A percentile compares a stretch with the other conserved stretches of the same genome.
Evolutionary conservation across 2,797 vertebrate species (phyloP).

Genomic region (Crocidura indochinensis): DNA sequence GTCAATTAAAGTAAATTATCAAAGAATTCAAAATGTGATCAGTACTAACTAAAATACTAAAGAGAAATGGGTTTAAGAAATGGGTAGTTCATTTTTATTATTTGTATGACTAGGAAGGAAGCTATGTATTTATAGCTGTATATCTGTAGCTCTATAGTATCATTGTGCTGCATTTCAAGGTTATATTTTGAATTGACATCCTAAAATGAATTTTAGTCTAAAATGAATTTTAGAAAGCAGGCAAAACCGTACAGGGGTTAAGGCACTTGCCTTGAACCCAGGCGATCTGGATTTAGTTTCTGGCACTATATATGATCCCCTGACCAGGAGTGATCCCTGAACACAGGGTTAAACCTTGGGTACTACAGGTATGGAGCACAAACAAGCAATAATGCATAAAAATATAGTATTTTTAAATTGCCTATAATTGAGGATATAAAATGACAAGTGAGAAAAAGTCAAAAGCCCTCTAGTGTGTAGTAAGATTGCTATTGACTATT

Average conservation of each 20-base stretch:
- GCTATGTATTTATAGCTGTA: not conserved
- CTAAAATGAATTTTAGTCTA: not conserved
- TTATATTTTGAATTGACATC: not conserved
- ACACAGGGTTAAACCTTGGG: too few species aligned
- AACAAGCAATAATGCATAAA: conserved; percentile 4
- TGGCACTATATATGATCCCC: too few species aligned
- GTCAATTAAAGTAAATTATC: conserved; percentile 11
- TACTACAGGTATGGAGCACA: too few species aligned
- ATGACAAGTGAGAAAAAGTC: conserved; percentile 24
- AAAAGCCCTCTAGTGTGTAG: conserved; percentile 6
- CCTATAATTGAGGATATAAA: conserved; percentile 39
- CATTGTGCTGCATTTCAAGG: not conserved
- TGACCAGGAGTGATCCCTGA: too few species aligned
- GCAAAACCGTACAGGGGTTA: too few species aligned
- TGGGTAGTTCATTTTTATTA: not conserved
- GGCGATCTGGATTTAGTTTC: too few species aligned
- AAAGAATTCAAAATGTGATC: conserved; percentile 44
- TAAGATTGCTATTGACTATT: not conserved
- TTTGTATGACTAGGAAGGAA: not conserved
- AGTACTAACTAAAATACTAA: not conserved
- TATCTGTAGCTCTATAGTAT: not conserved
- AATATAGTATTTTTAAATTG: conserved; percentile 28
- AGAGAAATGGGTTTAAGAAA: not conserved
- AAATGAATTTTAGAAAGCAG: not conserved
- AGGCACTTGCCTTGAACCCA: too few species aligned